Evolutionary conservation across 2,888 invertebrate genomes (phyloP).

Genomic region (Plusia festucae): DNA sequence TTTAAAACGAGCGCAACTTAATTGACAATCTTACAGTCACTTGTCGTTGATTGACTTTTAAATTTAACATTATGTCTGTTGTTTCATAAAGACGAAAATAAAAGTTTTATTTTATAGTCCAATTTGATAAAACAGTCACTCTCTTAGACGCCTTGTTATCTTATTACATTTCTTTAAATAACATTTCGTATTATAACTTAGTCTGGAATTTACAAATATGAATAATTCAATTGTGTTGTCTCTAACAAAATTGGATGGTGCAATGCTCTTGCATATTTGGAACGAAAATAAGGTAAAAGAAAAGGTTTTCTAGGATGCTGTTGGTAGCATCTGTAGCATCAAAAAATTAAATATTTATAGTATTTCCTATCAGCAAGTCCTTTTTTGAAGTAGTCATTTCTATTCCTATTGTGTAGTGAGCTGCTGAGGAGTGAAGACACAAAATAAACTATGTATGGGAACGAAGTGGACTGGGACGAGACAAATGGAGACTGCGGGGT

Average conservation of each 20-base stretch:
- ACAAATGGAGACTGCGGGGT: background rate
- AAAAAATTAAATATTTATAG: background rate
- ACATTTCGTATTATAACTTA: too few species aligned
- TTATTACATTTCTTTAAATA: too few species aligned
- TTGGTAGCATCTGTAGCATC: background rate
- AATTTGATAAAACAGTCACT: background rate
- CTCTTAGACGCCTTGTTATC: too few species aligned
- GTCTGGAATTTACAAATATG: background rate
- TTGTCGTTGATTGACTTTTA: background rate
- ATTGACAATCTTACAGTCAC: background rate
- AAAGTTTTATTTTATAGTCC: background rate
- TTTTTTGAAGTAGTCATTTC: constrained; percentile 1
- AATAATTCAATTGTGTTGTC: background rate
- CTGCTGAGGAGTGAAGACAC: background rate
- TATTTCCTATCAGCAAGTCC: background rate
- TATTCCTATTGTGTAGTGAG: background rate
- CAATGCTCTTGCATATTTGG: background rate
- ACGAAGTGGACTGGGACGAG: constrained; percentile 7
- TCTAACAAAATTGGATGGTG: background rate
- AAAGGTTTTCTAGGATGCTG: background rate
- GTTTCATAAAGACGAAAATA: background rate
- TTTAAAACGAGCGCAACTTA: background rate
- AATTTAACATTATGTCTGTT: background rate
- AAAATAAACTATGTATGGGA: constrained; percentile 21
- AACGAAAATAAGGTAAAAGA: background rate